A percentile compares a stretch with the other conserved stretches of the same genome.
Conservation (phyloP, 2,797 vertebrate genomes). For the Spondyliosoma cantharus region DNA sequence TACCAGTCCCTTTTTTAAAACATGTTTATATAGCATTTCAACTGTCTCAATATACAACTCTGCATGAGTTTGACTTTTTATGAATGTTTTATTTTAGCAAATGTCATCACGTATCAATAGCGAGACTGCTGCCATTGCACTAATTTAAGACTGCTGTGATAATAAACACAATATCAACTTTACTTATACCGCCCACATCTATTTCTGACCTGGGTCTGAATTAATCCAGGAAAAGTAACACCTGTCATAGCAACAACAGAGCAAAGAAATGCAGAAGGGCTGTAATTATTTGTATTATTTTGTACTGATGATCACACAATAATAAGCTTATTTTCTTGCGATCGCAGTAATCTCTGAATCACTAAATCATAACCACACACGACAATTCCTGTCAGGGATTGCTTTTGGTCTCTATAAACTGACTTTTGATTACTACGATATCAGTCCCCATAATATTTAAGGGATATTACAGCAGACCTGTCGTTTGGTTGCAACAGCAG, state of each 20-base stretch:
- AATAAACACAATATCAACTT: conserved; percentile 12
- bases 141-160: conserved; percentile 18
- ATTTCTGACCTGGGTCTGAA: conserved; percentile 9
- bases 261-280: neutral
- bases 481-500: conserved; percentile 34
- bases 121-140: neutral
- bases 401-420: conserved; percentile 14
- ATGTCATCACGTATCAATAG: neutral
- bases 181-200: neutral
- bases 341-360: neutral
- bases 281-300: conserved; percentile 13
- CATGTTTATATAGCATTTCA: neutral
- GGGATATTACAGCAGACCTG: conserved; percentile 13
- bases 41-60: neutral
- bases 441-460: conserved; percentile 12
- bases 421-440: conserved; percentile 30
- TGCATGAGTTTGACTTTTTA: conserved; percentile 10
- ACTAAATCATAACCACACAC: neutral
- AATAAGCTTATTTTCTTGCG: conserved; percentile 8
- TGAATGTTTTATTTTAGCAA: conserved; percentile 15
- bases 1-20: neutral
- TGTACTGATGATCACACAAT: conserved; percentile 6
- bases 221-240: conserved; percentile 14
- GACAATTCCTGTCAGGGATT: conserved; percentile 1
- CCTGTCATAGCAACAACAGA: conserved; percentile 16